A percentile compares a stretch with the other conserved stretches of the same genome.
Conservation (phyloP, 2,113 vertebrate species). For the Uropsilus gracilis region DNA sequence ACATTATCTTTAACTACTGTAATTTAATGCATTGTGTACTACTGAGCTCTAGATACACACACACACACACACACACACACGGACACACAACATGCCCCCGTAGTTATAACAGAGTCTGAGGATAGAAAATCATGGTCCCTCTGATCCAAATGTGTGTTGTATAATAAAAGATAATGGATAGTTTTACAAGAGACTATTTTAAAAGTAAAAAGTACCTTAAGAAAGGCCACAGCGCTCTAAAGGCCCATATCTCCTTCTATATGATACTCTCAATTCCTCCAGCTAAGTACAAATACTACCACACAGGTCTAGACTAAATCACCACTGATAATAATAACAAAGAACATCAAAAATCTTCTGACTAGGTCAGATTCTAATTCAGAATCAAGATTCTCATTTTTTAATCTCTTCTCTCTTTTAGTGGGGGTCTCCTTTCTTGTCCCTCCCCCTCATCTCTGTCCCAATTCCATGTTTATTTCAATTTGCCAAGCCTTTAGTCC, state of each 20-base stretch:
- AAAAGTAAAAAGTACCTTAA: background rate
- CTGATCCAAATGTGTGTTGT: background rate
- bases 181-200: background rate
- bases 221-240: background rate
- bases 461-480: background rate
- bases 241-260: background rate
- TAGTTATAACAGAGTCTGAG: background rate
- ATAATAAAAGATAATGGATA: background rate
- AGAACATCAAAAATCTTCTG: background rate
- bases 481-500: background rate
- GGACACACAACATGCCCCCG: too few species aligned
- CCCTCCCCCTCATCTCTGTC: background rate
- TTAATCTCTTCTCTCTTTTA: background rate
- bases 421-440: background rate
- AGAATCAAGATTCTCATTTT: background rate
- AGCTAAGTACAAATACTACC: background rate
- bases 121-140: background rate
- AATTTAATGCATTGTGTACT: conserved; percentile 1
- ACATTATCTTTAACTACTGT: conserved; percentile 18
- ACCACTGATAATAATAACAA: background rate
- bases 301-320: background rate
- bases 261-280: background rate
- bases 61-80: too few species aligned
- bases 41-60: background rate
- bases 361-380: background rate